Evolutionary conservation across 2,888 invertebrate species (phyloP), one percentile per base, ranked within the genome.

Genomic region (Phania funesta): DNA sequence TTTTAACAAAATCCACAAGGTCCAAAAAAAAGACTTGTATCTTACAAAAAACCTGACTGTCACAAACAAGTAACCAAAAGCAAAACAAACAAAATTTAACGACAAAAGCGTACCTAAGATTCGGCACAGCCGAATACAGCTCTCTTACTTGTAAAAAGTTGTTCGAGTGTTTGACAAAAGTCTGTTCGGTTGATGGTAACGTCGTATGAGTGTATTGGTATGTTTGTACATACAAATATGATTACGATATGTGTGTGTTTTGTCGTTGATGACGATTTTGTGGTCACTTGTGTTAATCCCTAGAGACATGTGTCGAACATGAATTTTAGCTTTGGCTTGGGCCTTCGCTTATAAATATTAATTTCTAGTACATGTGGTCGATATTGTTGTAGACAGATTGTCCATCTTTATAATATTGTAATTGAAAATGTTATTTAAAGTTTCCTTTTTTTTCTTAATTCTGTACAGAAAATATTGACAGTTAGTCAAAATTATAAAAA

Each of bases 381-480:
- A 86, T 86, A 87, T 87, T 88, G 87, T 86, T 86, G 86, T 84
- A 88, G 89, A 89, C 90, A 89, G 89, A 88, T 89, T 90, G 90
- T 89, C 89, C 89, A 90, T 90, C 90, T 89, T 88, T 89, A 90
- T 90, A 90, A 90, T 88, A 88, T 87, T 88, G 89, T 89, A 88
- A 88, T 89, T 89, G 89, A 88, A 88, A 89, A 86, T 87, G 77
- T 77, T 82, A 56, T 77, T 74, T 74, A 77, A 82, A 73, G 76
- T 73, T 80, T 54, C 3, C n/a, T 67, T 29, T 38, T 56, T 65
- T 48, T 16, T 35, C 11, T 48, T 18, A 35, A 38, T 56, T 65
- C 13, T 22, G 11, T 29, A 24, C 13, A 52, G 18, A 77, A 38
- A 54, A 77, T 68, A 62, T 54, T 79, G 71, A 79, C 78, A 73